phyloP scores from a whole-genome alignment of 2,797 vertebrate genomes.

The Gorsachius magnificus region DNA sequence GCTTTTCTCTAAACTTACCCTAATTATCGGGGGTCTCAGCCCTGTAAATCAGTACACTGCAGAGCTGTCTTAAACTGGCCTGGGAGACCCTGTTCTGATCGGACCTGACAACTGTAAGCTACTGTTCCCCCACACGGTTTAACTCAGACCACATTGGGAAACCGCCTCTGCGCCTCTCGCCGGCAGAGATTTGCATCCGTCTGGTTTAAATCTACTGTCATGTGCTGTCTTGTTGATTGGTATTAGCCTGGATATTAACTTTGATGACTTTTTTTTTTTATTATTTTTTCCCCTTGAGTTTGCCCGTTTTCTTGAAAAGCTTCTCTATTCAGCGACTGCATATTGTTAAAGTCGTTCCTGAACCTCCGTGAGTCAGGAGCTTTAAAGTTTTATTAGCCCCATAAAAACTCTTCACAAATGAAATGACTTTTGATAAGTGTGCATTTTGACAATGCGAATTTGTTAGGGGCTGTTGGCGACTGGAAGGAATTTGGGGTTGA shows the following conservation, averaged over 20 bases:
- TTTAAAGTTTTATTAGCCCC: constrained; percentile 78
- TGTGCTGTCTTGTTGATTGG: constrained; percentile 80
- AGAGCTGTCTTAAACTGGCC: constrained; percentile 60
- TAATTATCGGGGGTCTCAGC: constrained; percentile 72
- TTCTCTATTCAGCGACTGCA: constrained; percentile 16
- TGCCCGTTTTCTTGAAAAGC: constrained; percentile 44
- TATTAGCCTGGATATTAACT: constrained; percentile 75
- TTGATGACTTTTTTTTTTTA: constrained; percentile 57
- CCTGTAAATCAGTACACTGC: constrained; percentile 70
- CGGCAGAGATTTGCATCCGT: constrained; percentile 69
- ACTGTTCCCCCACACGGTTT: constrained; percentile 86
- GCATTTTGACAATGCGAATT: constrained; percentile 72
- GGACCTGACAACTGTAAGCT: constrained; percentile 87
- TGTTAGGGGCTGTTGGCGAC: constrained; percentile 73
- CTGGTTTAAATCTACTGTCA: constrained; percentile 87
- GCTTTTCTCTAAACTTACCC: constrained; percentile 62
- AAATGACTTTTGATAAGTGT: constrained; percentile 73
- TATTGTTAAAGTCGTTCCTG: constrained; percentile 50
- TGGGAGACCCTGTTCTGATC: constrained; percentile 78
- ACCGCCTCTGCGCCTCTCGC: constrained; percentile 54
- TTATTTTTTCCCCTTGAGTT: neutral
- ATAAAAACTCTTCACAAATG: constrained; percentile 77
- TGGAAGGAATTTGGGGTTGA: constrained; percentile 65
- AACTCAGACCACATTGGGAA: constrained; percentile 88
- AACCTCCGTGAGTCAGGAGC: constrained; percentile 64